Conservation (phyloP, 2,888 invertebrate species). For the Antheraea yamamai region DNA sequence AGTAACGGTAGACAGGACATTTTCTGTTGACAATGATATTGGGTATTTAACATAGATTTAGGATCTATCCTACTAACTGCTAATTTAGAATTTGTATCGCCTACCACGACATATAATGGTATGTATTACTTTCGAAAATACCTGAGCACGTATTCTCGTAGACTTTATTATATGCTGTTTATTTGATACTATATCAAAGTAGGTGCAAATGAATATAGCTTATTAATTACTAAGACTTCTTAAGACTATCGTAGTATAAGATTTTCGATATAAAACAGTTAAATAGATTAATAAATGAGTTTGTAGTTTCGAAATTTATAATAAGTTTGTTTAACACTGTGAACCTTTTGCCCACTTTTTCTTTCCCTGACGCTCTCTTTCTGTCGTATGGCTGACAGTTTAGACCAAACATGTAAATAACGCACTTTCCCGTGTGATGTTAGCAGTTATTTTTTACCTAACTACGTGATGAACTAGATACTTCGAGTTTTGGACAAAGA, state of each 20-base stretch:
- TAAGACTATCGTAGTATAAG: background rate
- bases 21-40: constrained; percentile 62
- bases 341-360: too few relatives aligned
- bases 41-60: background rate
- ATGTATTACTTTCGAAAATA: background rate
- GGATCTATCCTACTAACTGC: background rate
- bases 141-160: background rate
- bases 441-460: too few relatives aligned
- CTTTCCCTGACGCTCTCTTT: too few relatives aligned
- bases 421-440: too few relatives aligned
- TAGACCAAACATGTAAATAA: too few relatives aligned
- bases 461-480: too few relatives aligned
- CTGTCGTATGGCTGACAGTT: too few relatives aligned
- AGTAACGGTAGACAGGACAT: constrained; percentile 71
- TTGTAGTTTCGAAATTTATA: too few relatives aligned
- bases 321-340: too few relatives aligned
- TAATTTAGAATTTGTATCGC: background rate
- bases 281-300: too few relatives aligned
- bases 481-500: too few relatives aligned
- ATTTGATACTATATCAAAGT: background rate
- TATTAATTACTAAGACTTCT: background rate
- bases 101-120: background rate
- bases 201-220: background rate
- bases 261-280: background rate
- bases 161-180: background rate